phyloP scores from a whole-genome alignment of 2,113 vertebrate species.

The Pachycephala philippinensis region DNA sequence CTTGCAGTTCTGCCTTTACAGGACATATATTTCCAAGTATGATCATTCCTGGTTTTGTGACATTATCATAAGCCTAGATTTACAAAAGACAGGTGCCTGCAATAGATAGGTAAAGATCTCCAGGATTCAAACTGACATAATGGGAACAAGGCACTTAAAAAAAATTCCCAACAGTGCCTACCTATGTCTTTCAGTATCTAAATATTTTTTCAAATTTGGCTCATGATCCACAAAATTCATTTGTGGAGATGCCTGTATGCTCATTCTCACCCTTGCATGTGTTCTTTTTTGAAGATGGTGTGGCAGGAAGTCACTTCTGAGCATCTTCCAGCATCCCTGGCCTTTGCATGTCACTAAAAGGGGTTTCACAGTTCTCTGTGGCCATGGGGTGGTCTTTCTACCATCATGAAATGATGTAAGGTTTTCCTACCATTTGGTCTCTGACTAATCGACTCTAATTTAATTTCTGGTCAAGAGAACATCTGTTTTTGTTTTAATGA shows the following conservation, averaged over 20 bases:
- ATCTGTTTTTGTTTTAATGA: background rate
- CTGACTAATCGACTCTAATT: background rate
- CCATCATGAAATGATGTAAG: background rate
- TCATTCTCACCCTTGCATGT: background rate
- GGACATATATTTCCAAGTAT: background rate
- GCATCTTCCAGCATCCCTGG: background rate
- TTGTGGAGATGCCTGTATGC: background rate
- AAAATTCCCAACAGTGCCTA: background rate
- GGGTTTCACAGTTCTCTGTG: background rate
- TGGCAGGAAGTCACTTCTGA: background rate
- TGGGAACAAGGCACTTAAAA: background rate
- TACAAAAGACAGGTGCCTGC: background rate
- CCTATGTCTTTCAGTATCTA: background rate
- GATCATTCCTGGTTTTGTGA: background rate
- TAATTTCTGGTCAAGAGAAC: background rate
- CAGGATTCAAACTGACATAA: background rate
- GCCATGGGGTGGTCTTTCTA: background rate
- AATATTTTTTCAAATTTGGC: background rate
- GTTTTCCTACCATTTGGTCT: background rate
- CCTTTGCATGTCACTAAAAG: background rate
- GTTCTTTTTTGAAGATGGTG: background rate
- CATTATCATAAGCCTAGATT: background rate
- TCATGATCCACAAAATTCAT: background rate
- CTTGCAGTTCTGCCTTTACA: background rate
- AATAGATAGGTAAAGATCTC: background rate